These are phyloP conservation scores for Thinocorus orbignyianus DNA, from an alignment of 2,113 vertebrate genomes.

Conservation along the genomic window DNA sequence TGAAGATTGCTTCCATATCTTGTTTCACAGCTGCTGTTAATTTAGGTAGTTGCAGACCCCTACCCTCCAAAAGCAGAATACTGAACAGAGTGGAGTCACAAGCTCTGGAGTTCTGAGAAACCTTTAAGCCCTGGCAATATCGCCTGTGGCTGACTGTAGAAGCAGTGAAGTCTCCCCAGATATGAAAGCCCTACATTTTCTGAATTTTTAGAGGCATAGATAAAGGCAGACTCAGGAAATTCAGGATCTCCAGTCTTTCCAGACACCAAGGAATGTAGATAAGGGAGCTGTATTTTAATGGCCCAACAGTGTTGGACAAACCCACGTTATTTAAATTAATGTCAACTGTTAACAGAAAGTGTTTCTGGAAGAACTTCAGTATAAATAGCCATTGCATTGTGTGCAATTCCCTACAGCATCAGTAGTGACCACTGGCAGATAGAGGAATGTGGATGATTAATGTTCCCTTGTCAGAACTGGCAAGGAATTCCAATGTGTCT, in stretches of 20 bases:
- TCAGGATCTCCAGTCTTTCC: neutral
- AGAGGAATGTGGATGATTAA: neutral
- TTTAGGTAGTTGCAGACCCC: neutral
- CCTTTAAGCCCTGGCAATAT: neutral
- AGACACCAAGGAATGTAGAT: neutral
- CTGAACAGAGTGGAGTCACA: neutral
- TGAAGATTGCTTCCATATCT: neutral
- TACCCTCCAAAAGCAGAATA: neutral
- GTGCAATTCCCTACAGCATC: neutral
- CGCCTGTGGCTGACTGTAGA: neutral
- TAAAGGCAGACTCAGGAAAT: neutral
- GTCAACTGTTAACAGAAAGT: neutral
- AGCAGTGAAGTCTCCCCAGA: neutral
- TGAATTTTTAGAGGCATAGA: rapidly evolving
- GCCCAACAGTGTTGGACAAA: neutral
- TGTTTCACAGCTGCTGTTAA: neutral
- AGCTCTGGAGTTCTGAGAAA: neutral
- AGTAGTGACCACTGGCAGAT: neutral
- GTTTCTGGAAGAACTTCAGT: neutral
- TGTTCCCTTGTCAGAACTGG: neutral
- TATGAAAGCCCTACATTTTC: neutral
- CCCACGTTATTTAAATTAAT: neutral
- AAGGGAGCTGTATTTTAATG: neutral
- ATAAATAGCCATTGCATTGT: neutral
- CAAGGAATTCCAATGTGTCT: neutral